Evolutionary conservation across 2,888 invertebrate species (phyloP), one percentile per base, ranked within the genome.

Genomic region (Cheilosia vulpina): DNA sequence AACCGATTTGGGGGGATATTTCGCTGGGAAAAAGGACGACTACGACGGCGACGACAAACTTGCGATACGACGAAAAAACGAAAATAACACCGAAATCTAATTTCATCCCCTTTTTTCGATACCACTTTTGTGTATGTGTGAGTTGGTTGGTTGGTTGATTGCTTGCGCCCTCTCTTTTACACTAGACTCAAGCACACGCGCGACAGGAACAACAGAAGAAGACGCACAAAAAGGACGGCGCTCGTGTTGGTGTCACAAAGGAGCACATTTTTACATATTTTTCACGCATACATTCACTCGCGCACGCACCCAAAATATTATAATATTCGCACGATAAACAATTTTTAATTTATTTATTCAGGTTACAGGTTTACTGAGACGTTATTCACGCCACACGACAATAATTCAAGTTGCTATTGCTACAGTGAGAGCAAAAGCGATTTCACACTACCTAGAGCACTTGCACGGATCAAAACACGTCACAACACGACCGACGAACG

Each of bases 221-320:
- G 27, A 75, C 57, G 63, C 73, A 73, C 52, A 45, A 73, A 45
- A 73, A 63, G 45, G 60, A 38, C 58, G 47, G 72, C 34, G 45
- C 19, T 79, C 68, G 80, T 76, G 43, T 84, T 84, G 75, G 80
- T 84, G 75, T 80, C 80, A 84, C 71, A 84, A 84, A 84, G 84
- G 84, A 84, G 75, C 80, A 80, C 84, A 84, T 84, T 84, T 78
- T 84, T 55, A 69, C 58, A 62, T 66, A 57, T 63, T 75, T 55
- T 53, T 17, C 38, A 60, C 50, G 38, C 50, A 65, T 52, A 57
- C 73, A 75, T 41, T 34, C 63, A 19, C 52, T 53, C 65, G 71
- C 75, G 80, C 75, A 80, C 75, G 80, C 80, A 80, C 75, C 65
- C 41, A 60, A 31, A 75, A 60, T 65, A 63, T 71, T 62, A 84